Base-by-base conservation (phyloP, 2,888 invertebrate genomes). In the Trypoxylon attenuatum region DNA sequence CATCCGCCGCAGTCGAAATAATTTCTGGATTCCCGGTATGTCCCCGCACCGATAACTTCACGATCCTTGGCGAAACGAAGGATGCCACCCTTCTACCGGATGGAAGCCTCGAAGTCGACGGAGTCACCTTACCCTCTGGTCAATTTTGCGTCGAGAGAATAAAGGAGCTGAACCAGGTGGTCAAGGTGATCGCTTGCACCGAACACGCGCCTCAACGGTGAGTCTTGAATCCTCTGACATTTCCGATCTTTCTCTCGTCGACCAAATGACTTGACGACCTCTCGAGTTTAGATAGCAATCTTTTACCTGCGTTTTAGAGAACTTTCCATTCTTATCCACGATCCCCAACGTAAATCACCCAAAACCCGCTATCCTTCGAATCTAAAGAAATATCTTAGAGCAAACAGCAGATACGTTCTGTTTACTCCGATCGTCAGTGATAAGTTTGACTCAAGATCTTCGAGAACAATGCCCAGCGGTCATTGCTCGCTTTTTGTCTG, bases 101-200 rank as follows among this genome's bases (percentile, higher is more conserved):
- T 79, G 92, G 92, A 10, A 89, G 89, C 72, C 85, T 92, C 62
- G 81, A 80, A 66, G 82, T 91, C 68, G 84, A 86, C 74, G 88
- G 88, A 66, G 83, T 87, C 65, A 84, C 81, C 45, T 78, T 88
- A 52, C 84, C 82, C 23, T 71, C 80, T 81, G 87, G 80, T 82
- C 88, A 85, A 60, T 87, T 88, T 67, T 88, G 88, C 79, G 74
- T 88, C 54, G 88, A 88, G 68, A 82, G 82, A 62, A 80, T 87
- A 61, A 79, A 81, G 61, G 87, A 87, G 49, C 76, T 80, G 50
- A 81, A 82, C 18, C 80, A 76, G 15, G 74, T 79, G n/a, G 83
- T 90, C 18, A 91, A 91, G 84, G 90, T 92, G 72, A 90, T 91
- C 72, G 89, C 90, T 2, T 93, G 93, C 81, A 87, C 90, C 13